These are phyloP conservation scores for Linnaemya vulpina DNA, from an alignment of 2,888 invertebrate species.

Conservation along the genomic window DNA sequence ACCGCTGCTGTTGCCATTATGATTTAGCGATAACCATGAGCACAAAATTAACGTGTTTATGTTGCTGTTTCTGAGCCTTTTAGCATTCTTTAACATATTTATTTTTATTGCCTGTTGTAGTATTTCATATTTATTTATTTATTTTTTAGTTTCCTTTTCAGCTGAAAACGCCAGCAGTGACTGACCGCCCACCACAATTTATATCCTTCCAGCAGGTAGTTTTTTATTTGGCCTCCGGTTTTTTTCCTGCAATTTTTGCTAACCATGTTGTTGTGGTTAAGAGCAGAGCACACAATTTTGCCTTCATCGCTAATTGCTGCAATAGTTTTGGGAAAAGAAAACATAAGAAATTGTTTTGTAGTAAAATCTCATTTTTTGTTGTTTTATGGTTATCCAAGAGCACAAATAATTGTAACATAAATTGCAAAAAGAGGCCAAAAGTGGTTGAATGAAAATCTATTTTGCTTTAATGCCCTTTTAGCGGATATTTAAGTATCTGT, in stretches of 20 bases:
- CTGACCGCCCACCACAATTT: slow-evolving; percentile 61
- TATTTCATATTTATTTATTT: neutral
- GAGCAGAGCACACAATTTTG: slow-evolving; percentile 19
- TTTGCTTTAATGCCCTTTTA: neutral
- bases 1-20: neutral
- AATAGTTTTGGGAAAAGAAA: neutral
- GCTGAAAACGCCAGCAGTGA: slow-evolving; percentile 53
- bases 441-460: neutral
- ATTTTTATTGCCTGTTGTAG: slow-evolving; percentile 5
- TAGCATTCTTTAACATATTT: neutral
- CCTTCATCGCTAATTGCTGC: slow-evolving; percentile 13
- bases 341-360: slow-evolving; percentile 10
- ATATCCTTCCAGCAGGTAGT: slow-evolving; percentile 48
- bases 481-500: neutral
- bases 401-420: neutral
- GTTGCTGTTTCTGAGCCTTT: neutral
- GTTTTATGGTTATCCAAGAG: neutral
- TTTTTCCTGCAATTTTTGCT: neutral
- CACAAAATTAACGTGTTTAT: neutral
- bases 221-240: neutral
- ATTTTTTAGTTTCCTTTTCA: slow-evolving; percentile 9
- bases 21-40: neutral
- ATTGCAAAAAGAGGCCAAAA: neutral
- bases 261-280: slow-evolving; percentile 10
- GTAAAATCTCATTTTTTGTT: neutral